Conservation (phyloP, 2,888 invertebrate genomes). For the Pyrocoelia pectoralis region DNA sequence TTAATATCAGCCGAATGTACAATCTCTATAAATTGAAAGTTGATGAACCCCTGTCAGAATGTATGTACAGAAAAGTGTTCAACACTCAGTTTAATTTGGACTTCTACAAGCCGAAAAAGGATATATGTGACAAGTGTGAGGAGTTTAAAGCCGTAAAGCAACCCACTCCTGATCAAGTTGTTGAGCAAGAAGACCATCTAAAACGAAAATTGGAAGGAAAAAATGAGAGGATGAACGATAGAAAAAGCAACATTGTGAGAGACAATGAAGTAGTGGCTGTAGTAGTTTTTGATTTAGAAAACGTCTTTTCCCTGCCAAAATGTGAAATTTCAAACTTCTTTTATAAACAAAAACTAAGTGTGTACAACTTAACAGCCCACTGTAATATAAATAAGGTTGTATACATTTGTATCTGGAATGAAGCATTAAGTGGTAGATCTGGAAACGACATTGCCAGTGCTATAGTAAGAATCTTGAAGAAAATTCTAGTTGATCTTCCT, state of each 20-base stretch:
- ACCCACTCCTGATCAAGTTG: background rate
- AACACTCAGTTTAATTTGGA: background rate
- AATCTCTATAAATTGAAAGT: background rate
- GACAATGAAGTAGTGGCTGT: background rate
- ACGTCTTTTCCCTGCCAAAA: background rate
- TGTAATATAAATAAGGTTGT: background rate
- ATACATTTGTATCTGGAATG: background rate
- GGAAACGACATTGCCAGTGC: constrained; percentile 9
- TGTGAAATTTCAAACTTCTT: background rate
- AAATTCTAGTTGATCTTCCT: background rate
- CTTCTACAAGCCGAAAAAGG: background rate
- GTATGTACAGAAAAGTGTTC: background rate
- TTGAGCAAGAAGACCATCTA: background rate
- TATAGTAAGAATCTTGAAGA: background rate
- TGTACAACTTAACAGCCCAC: background rate
- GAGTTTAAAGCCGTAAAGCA: background rate
- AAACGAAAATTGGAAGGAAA: background rate
- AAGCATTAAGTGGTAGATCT: background rate
- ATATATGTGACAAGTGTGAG: background rate
- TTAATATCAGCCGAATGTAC: background rate
- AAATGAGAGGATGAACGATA: background rate
- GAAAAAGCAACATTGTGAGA: background rate
- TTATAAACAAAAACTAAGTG: background rate
- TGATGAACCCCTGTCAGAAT: background rate
- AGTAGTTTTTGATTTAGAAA: background rate